Evolutionary conservation across 2,888 invertebrate genomes (phyloP).

Genomic region (Clanis bilineata): DNA sequence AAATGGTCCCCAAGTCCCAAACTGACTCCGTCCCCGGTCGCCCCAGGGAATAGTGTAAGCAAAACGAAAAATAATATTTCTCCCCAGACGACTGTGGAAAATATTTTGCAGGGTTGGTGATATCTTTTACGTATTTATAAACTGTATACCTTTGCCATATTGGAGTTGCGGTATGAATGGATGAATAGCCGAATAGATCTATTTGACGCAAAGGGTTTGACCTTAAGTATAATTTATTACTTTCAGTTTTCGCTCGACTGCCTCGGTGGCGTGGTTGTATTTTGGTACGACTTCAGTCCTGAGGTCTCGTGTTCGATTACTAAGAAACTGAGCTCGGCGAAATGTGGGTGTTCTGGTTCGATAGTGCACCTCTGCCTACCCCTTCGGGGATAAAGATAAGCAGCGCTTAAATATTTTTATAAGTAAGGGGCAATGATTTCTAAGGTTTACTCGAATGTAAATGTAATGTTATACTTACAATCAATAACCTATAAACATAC

Average conservation of each 20-base stretch:
- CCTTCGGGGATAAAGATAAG: too few relatives aligned
- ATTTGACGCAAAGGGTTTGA: neutral
- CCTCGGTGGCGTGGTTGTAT: too few relatives aligned
- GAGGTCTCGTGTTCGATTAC: too few relatives aligned
- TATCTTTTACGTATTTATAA: constrained; percentile 12
- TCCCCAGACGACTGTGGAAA: constrained; percentile 25
- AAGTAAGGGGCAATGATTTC: too few relatives aligned
- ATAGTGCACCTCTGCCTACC: too few relatives aligned
- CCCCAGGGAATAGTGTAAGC: constrained; percentile 26
- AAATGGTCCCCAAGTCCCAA: neutral
- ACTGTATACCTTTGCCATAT: neutral
- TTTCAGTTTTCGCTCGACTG: neutral
- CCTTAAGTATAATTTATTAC: neutral
- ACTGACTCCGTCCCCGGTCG: constrained; percentile 22
- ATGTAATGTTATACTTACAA: too few relatives aligned
- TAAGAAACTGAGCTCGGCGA: too few relatives aligned
- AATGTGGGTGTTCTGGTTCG: too few relatives aligned
- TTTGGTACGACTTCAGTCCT: too few relatives aligned
- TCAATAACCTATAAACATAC: too few relatives aligned
- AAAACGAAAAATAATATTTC: constrained; percentile 36
- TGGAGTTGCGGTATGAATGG: neutral
- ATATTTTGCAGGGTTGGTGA: constrained; percentile 13
- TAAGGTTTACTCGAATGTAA: too few relatives aligned
- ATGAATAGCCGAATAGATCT: neutral
- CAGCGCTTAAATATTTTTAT: too few relatives aligned